Percentiles rank a stretch among this genome's conserved stretches.
phyloP scores from a whole-genome alignment of 2,797 vertebrate species.

The Crotalus adamanteus region DNA sequence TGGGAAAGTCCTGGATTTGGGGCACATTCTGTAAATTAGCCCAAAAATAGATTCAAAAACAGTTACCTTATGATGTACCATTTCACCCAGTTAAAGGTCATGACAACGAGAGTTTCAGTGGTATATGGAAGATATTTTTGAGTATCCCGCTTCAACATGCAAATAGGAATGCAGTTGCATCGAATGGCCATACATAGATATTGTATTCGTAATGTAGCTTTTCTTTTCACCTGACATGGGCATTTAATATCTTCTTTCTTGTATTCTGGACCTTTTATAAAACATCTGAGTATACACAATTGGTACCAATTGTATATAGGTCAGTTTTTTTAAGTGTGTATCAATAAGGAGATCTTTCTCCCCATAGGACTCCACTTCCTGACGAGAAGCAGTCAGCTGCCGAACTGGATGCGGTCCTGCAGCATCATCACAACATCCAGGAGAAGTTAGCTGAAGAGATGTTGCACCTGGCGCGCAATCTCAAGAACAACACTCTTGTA shows the following conservation, averaged over 20 bases:
- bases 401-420: slow-evolving; percentile 88
- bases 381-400: slow-evolving; percentile 87
- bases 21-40: not conserved
- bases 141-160: not conserved
- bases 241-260: not conserved
- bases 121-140: not conserved
- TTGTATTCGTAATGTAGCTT: not conserved
- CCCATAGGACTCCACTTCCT: slow-evolving; percentile 67
- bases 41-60: not conserved
- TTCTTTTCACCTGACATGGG: not conserved
- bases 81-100: not conserved
- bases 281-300: not conserved
- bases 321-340: not conserved
- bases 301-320: not conserved
- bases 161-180: not conserved
- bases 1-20: not conserved
- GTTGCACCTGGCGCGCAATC: slow-evolving; percentile 89
- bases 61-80: not conserved
- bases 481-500: slow-evolving; percentile 93
- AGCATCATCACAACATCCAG: slow-evolving; percentile 91
- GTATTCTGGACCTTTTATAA: not conserved
- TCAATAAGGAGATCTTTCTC: not conserved
- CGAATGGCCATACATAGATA: not conserved
- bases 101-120: not conserved
- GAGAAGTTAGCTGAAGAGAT: slow-evolving; percentile 97